A percentile compares a stretch with the other conserved stretches of the same genome.
phyloP scores from a whole-genome alignment of 1,140 invertebrate species.

The Hylyphantes graminicola region DNA sequence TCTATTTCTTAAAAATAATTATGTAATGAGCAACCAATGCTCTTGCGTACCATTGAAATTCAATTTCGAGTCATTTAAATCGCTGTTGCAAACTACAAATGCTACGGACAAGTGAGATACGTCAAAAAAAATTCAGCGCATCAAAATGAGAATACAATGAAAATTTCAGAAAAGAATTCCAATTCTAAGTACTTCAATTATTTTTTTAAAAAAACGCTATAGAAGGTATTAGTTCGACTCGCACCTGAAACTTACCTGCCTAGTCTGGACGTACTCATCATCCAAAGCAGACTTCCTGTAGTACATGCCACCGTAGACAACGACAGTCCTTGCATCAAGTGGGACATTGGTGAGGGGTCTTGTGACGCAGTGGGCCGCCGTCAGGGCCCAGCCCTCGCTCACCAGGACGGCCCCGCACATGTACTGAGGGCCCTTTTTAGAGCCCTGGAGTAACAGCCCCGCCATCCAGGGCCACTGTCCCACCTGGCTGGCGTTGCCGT shows the following conservation, averaged over 20 bases:
- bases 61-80: too few relatives aligned
- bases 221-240: neutral
- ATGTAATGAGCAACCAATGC: too few relatives aligned
- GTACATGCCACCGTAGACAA: slow-evolving; percentile 56
- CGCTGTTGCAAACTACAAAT: too few relatives aligned
- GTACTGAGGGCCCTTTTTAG: neutral
- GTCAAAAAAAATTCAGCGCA: too few relatives aligned
- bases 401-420: slow-evolving; percentile 59
- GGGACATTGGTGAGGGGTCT: neutral
- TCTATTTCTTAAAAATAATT: too few relatives aligned
- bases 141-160: too few relatives aligned
- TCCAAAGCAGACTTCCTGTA: slow-evolving; percentile 38
- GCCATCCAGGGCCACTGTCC: slow-evolving; percentile 62
- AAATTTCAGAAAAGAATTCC: too few relatives aligned
- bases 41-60: too few relatives aligned
- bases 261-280: slow-evolving; percentile 56
- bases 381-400: slow-evolving; percentile 58
- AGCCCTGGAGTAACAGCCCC: neutral
- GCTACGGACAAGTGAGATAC: too few relatives aligned
- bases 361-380: slow-evolving; percentile 62
- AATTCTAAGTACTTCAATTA: too few relatives aligned
- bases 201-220: too few relatives aligned
- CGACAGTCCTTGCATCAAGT: slow-evolving; percentile 11
- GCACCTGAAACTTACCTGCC: slow-evolving; percentile 23
- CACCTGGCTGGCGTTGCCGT: slow-evolving; percentile 36